Conservation (phyloP, 53 echinoderm and acorn worm genomes). For the Hippasteria phrygiana region DNA sequence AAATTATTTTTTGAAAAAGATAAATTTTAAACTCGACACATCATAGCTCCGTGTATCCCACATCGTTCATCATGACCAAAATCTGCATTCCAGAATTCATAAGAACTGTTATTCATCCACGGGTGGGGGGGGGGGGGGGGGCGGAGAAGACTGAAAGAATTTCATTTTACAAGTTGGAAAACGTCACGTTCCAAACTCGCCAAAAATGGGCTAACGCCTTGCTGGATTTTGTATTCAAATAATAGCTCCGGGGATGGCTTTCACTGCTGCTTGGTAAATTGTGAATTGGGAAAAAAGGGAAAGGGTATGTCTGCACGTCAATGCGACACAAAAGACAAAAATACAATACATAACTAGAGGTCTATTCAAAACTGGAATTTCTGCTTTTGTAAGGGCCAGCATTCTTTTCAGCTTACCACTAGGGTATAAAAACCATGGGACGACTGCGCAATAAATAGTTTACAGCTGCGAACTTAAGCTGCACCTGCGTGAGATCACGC, state of each 20-base stretch:
- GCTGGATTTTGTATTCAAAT: not conserved
- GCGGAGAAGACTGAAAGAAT: too few species aligned
- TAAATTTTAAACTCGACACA: too few species aligned
- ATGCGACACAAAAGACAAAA: not conserved
- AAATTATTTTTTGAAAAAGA: too few species aligned
- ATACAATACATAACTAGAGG: not conserved
- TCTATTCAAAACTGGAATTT: not conserved
- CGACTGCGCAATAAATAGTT: not conserved
- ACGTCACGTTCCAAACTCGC: not conserved
- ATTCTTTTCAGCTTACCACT: not conserved
- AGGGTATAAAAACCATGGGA: not conserved
- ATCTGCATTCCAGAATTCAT: too few species aligned
- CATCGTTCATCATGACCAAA: too few species aligned
- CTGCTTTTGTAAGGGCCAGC: not conserved
- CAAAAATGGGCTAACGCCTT: not conserved
- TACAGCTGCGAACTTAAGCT: not conserved
- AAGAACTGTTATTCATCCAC: too few species aligned
- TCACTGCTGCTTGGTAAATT: not conserved
- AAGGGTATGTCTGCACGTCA: conserved; percentile 5
- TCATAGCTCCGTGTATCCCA: too few species aligned
- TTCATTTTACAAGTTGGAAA: not conserved
- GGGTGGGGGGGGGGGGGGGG: too few species aligned
- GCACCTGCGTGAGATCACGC: too few species aligned
- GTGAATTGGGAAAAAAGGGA: not conserved
- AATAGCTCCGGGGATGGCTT: not conserved